phyloP scores from a whole-genome alignment of 2,888 invertebrate species.

The Toxonevra muliebris region DNA sequence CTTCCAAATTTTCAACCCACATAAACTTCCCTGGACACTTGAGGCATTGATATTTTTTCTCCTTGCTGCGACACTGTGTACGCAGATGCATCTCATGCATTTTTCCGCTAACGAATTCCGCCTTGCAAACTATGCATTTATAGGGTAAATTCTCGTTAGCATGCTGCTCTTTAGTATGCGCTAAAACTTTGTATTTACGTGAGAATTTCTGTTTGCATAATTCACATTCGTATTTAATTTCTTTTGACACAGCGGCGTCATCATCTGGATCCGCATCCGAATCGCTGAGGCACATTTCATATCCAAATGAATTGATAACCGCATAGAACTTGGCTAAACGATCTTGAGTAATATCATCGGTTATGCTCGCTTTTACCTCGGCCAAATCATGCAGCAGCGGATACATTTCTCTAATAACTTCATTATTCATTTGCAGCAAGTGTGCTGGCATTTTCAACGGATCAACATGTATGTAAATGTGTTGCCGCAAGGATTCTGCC shows the following conservation, averaged over 20 bases:
- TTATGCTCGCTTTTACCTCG: conserved; percentile 45
- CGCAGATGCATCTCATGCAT: conserved; percentile 67
- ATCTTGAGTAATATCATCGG: conserved; percentile 45
- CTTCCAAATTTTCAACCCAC: conserved; percentile 57
- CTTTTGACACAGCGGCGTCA: conserved; percentile 10
- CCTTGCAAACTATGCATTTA: conserved; percentile 67
- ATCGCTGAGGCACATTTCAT: conserved; percentile 60
- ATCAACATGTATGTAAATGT: conserved; percentile 48
- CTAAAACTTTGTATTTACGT: conserved; percentile 53
- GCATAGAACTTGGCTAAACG: conserved; percentile 51
- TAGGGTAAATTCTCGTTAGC: conserved; percentile 64
- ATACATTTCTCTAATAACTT: conserved; percentile 46
- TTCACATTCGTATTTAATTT: conserved; percentile 49
- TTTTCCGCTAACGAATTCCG: conserved; percentile 67
- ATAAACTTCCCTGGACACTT: conserved; percentile 59
- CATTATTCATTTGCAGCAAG: conserved; percentile 40
- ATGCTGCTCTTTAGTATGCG: conserved; percentile 56
- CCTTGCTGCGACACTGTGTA: conserved; percentile 58
- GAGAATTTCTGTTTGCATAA: conserved; percentile 49
- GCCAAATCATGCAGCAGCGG: conserved; percentile 40
- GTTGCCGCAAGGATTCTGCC: conserved; percentile 50
- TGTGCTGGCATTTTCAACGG: conserved; percentile 35
- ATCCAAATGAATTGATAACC: conserved; percentile 56
- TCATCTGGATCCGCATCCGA: conserved; percentile 55
- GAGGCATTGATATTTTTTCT: conserved; percentile 53